Percentiles rank a stretch among this genome's conserved stretches.
Evolutionary conservation across 1,140 invertebrate species (phyloP).

Genomic region (Mactra quadrangularis): DNA sequence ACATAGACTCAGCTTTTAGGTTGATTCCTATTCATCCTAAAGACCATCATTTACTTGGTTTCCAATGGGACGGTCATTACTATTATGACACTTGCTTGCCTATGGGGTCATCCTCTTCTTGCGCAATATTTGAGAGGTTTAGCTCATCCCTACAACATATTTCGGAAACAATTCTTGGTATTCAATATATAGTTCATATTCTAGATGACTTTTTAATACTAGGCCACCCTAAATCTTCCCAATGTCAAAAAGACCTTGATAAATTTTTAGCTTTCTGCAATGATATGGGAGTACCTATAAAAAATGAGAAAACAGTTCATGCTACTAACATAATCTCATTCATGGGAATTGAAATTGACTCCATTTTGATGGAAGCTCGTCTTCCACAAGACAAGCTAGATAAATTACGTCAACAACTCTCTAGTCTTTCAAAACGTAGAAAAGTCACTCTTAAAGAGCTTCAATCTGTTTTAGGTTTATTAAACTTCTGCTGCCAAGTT

Average conservation of each 20-base stretch:
- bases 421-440: neutral
- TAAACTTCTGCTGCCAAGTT: conserved; percentile 25
- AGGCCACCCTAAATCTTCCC: neutral
- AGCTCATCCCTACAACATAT: conserved; percentile 1
- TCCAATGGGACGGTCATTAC: conserved; percentile 18
- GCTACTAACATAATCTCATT: conserved; percentile 10
- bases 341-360: neutral
- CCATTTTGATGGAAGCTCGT: neutral
- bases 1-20: conserved; percentile 34
- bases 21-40: conserved; percentile 23
- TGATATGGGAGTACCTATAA: conserved; percentile 23
- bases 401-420: neutral
- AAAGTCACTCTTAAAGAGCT: conserved; percentile 22
- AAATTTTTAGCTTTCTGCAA: neutral
- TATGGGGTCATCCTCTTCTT: conserved; percentile 3
- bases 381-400: conserved; percentile 28
- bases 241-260: conserved; percentile 2
- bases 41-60: conserved; percentile 30
- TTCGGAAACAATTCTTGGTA: neutral
- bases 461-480: conserved; percentile 15
- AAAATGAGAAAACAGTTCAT: conserved; percentile 31
- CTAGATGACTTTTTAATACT: conserved; percentile 31
- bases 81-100: conserved; percentile 20
- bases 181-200: neutral
- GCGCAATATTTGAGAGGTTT: conserved; percentile 29